Evolutionary conservation across 2,888 invertebrate genomes (phyloP).

Genomic region (Ennomos fuscantarius): DNA sequence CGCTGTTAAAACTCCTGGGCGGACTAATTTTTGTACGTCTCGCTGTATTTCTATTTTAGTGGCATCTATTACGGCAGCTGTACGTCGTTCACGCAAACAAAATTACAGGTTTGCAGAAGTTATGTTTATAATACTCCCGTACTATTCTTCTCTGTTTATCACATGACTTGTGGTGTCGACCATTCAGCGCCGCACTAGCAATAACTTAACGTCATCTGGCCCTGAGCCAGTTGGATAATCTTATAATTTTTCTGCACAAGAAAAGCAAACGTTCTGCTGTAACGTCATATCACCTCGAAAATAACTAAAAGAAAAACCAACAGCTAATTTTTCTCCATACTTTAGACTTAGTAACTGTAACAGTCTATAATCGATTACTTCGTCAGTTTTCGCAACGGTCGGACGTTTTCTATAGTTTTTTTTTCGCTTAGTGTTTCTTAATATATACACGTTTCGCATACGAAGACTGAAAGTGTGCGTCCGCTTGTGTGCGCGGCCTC

Average conservation of each 20-base stretch:
- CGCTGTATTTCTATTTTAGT: constrained; percentile 9
- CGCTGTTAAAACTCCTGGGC: constrained; percentile 26
- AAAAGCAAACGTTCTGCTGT: constrained; percentile 27
- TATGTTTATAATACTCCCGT: neutral
- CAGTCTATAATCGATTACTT: constrained; percentile 23
- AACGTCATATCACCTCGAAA: constrained; percentile 9
- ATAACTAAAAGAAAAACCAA: constrained; percentile 14
- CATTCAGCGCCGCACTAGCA: constrained; percentile 22
- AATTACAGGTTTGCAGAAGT: neutral
- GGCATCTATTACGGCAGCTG: constrained; percentile 20
- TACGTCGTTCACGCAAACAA: constrained; percentile 10
- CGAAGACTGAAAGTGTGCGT: constrained; percentile 76
- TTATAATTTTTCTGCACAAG: constrained; percentile 24
- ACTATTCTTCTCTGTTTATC: constrained; percentile 7
- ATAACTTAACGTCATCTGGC: constrained; percentile 27
- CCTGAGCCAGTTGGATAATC: constrained; percentile 33
- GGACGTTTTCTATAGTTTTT: constrained; percentile 52
- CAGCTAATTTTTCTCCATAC: constrained; percentile 13
- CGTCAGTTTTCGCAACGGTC: constrained; percentile 46
- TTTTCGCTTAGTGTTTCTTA: constrained; percentile 55
- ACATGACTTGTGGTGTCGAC: constrained; percentile 19
- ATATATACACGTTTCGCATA: constrained; percentile 61
- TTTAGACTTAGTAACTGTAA: constrained; percentile 6
- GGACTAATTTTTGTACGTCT: constrained; percentile 8
- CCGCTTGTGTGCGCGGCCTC: constrained; percentile 79